Percentiles rank a stretch among this genome's conserved stretches.
phyloP scores from a whole-genome alignment of 1,140 invertebrate species.

The Cecropterus lyciades region DNA sequence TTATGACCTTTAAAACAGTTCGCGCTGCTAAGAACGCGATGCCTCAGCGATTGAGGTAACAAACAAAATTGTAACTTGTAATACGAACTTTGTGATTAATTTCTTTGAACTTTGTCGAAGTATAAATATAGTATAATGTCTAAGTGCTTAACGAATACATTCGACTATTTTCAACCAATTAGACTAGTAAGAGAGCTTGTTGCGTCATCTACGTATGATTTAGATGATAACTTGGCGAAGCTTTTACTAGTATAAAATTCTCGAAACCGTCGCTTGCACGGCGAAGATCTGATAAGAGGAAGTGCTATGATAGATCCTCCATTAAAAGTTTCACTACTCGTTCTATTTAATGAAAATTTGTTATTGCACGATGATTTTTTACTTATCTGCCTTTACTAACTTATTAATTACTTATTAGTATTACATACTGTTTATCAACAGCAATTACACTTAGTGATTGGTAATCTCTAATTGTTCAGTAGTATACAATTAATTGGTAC shows the following conservation, averaged over 20 bases:
- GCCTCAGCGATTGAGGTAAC: no score
- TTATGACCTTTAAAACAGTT: no score
- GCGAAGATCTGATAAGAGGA: conserved; percentile 28
- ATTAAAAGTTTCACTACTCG: conserved; percentile 2
- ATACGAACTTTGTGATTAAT: no score
- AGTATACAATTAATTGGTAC: no score
- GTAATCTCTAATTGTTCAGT: no score
- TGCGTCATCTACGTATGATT: conserved; percentile 48
- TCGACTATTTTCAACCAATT: not conserved
- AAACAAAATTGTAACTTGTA: no score
- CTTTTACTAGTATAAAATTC: conserved; percentile 39
- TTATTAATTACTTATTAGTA: no score
- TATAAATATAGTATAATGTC: no score
- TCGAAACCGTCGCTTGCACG: conserved; percentile 31
- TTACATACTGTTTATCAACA: no score
- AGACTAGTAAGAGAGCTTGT: conserved; percentile 19
- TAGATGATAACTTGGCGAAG: conserved; percentile 47
- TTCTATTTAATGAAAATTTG: conserved; percentile 2
- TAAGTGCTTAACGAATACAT: not conserved
- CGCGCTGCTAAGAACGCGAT: no score
- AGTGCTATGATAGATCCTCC: conserved; percentile 30
- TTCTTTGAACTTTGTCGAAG: no score
- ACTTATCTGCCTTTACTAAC: not conserved
- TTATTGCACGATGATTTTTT: conserved; percentile 1
- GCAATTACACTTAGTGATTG: no score